A percentile compares a stretch with the other conserved stretches of the same genome.
Evolutionary conservation across 2,113 vertebrate species (phyloP).

Genomic region (Serinus canaria): DNA sequence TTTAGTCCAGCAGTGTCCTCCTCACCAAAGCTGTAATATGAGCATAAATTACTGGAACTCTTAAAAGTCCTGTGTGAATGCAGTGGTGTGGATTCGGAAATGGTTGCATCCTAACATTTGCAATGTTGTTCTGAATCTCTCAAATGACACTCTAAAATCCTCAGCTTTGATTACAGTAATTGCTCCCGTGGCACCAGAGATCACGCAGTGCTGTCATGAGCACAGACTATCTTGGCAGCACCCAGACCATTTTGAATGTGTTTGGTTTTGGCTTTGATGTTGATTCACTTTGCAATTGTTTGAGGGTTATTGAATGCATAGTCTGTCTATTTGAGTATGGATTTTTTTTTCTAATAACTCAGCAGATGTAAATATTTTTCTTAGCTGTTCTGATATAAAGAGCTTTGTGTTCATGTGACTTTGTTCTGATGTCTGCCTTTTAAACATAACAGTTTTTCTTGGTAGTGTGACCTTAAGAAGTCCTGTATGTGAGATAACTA

Average conservation of each 20-base stretch:
- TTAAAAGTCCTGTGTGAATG: not conserved
- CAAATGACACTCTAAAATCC: not conserved
- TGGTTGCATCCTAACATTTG: not conserved
- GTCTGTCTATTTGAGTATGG: not conserved
- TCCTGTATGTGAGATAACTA: not conserved
- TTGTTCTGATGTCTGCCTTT: not conserved
- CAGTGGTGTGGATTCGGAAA: not conserved
- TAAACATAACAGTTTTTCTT: not conserved
- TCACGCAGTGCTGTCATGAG: not conserved
- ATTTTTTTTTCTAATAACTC: not conserved
- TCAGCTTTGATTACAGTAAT: not conserved
- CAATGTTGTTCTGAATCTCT: not conserved
- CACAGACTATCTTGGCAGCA: not conserved
- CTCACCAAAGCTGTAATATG: not conserved
- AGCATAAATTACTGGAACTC: not conserved
- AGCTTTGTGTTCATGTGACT: not conserved
- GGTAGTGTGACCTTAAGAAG: not conserved
- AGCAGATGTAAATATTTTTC: not conserved
- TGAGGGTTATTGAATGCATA: not conserved
- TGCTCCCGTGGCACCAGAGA: not conserved
- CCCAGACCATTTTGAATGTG: not conserved
- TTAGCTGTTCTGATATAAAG: not conserved
- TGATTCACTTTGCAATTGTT: not conserved
- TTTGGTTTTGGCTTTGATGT: not conserved
- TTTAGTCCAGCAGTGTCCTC: not conserved